Base-by-base conservation (phyloP, 1,140 invertebrate genomes). In the Drosophila gunungcola region DNA sequence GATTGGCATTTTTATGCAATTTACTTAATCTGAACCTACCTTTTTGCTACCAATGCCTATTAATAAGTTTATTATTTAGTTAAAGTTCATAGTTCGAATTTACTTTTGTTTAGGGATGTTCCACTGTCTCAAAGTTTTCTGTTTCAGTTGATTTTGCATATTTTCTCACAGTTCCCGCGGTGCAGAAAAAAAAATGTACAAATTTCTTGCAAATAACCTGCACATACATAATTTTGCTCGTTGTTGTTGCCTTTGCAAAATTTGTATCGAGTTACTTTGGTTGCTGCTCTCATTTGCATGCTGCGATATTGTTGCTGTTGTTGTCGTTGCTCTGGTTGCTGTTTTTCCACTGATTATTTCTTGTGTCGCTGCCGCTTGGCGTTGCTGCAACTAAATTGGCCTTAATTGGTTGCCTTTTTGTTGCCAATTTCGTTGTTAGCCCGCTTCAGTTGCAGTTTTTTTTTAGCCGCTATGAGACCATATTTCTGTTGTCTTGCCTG, bases 381-480 rank as follows among this genome's bases (percentile, higher is more conserved):
- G 77, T 88, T 88, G 83, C 79, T 49, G 83, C 83, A 88, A 88
- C 83, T 79, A 88, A 88, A 88, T 88, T 88, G 83, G 83, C 83
- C 83, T 88, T 88, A 88, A 88, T 88, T 88, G 83, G 83, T 78
- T 83, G 83, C 84, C 76, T 77, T 78, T 78, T 78, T 78, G 62
- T 70, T 62, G 42, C 65, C 64, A 78, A 78, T 77, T 70, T 78
- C 62, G 62, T 75, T 74, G 51, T 74, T 82, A 54, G 55, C 45
- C 62, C 52, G 73, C 60, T 79, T 67, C 69, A 64, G 65, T 74
- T 80, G 72, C 36, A 69, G 81, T 72, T 76, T 42, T 46, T 61
- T 25, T 39, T 53, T n/a, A 57, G 58, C 56, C 43, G 62, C 34
- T 77, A 55, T 69, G 73, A 69, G 73, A 69, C 73, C 73, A 76